These are phyloP conservation scores for Poliocrania exsul DNA, from an alignment of 2,797 vertebrate genomes.

Conservation along the genomic window DNA sequence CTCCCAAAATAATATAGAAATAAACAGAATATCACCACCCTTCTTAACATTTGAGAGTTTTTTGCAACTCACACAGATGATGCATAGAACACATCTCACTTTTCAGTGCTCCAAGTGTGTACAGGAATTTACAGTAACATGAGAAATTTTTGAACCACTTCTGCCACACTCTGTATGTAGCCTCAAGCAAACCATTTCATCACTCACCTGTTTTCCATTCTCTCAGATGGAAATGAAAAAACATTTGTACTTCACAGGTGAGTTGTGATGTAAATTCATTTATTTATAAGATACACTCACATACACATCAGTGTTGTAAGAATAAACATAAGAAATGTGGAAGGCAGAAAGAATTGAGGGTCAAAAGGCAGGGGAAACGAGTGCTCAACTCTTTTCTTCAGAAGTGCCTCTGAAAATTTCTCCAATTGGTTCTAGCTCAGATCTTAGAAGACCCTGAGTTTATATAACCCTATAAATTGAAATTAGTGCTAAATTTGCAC, in stretches of 20 bases:
- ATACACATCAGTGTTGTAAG: background rate
- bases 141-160: background rate
- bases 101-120: background rate
- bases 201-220: background rate
- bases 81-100: background rate
- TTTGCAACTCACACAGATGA: background rate
- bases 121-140: background rate
- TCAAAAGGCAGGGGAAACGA: background rate
- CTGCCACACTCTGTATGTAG: background rate
- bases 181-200: background rate
- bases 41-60: background rate
- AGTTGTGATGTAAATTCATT: background rate
- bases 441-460: background rate
- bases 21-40: background rate
- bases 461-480: background rate
- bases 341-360: background rate
- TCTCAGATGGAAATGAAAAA: background rate
- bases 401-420: background rate
- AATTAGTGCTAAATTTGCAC: constrained; percentile 10
- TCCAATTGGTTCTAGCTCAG: background rate
- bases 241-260: background rate
- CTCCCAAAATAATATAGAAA: background rate
- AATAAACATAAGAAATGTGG: background rate
- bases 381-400: background rate
- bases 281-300: background rate